Base-by-base conservation (phyloP, 1,140 invertebrate genomes). In the Hyposmocoma kahamanoa region DNA sequence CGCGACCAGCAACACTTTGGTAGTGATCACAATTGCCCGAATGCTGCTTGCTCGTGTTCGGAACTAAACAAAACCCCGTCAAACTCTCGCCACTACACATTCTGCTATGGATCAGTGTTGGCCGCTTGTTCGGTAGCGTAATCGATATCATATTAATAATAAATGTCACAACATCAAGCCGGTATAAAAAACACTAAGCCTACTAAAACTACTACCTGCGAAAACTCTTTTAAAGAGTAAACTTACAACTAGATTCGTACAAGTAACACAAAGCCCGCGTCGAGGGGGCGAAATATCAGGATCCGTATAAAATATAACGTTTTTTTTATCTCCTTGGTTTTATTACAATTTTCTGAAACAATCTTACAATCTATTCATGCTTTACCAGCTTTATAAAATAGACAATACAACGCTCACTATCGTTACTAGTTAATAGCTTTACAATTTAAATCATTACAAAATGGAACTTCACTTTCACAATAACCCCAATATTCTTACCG, bases 121-220 rank as follows among this genome's bases (percentile, higher is more conserved):
- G 72, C 76, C 70, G 75, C 73, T 73, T 70, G 71, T 75, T 78
- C 70, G 71, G 68, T 68, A 66, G 62, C 60, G 69, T 67, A 65
- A 72, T 70, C 63, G 59, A 72, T 84, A 77, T 79, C 67, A 72
- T 79, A 82, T 76, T 82, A 80, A 82, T 85, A 74, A 77, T 82
- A 81, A 86, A 84, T 86, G 79, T 87, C 84, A 87, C 86, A 87
- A 87, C 86, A 87, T 86, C 86, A 87, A 87, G 86, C 86, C 76
- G 68, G 86, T 87, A 87, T 87, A 87, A 87, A 86, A 86, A 87
- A 86, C 84, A 87, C 84, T 87, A 87, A 87, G 86, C 86, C 81
- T 87, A 87, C 79, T 84, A 85, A 79, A 82, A 71, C 80, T 85
- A 87, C 84, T 87, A 87, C 80, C 77, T 87, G 83, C 84, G 78